Evolutionary conservation across 2,113 vertebrate species (phyloP), one percentile per base, ranked within the genome.

Genomic region (Anhinga anhinga): DNA sequence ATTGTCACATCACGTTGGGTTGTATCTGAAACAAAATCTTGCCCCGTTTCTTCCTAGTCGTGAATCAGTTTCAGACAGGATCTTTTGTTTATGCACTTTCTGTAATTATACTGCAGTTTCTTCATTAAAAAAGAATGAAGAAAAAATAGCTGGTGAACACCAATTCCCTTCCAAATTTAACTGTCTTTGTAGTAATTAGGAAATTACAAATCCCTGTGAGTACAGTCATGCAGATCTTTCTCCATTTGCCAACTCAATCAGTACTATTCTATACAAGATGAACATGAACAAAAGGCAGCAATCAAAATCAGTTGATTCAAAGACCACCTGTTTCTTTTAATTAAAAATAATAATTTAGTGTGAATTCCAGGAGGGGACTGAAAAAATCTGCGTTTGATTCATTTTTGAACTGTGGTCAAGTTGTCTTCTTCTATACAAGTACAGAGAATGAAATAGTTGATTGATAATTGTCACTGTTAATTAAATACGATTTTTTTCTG

Each of bases 111-210:
- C 71, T 81, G 86, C 88, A 85, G 94, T 93, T 92, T 86, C 70
- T 96, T 95, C 90, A 94, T 97, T 96, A 89, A 95, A 97, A 93
- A 91, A 84, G 74, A 92, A 94, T 82, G 65, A 87, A 58, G 45
- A 23, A 94, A 93, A 92, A 91, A 83, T 44, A 80, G 42, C 81
- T 34, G 0, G 70, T 90, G 96, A 90, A 94, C 89, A 89, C n/a
- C 27, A 5, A 93, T 59, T 89, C 82, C 76, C 78, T 82, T 91
- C 80, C 5, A 9, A 95, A 91, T 89, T 89, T 87, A 30, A 71
- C 69, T 92, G 88, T 78, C 88, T 88, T 80, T 86, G 49, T 83
- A 93, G 93, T 94, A 96, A 96, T 96, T 94, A 96, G 86, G 88
- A 95, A 95, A 93, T 96, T 79, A 91, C 84, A 91, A 91, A 92